Percentiles rank a stretch among this genome's conserved stretches.
These are phyloP conservation scores for Pollachius pollachius DNA, from an alignment of 2,113 vertebrate species.

Conservation along the genomic window DNA sequence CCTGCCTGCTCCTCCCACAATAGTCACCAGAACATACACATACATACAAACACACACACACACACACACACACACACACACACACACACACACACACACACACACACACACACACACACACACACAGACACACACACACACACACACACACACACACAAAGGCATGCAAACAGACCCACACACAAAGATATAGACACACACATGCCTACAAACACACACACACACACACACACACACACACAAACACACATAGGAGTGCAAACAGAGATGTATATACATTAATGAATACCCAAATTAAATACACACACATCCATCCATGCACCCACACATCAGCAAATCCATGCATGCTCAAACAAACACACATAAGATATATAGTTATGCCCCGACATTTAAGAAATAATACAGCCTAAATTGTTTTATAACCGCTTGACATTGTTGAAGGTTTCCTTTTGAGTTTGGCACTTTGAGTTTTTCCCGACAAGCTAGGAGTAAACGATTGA, in stretches of 20 bases:
- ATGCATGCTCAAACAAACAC: not conserved
- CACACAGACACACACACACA: too few species aligned
- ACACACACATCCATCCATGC: slow-evolving; percentile 33
- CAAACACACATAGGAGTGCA: not conserved
- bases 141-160: not conserved
- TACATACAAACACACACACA: slow-evolving; percentile 6
- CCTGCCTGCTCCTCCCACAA: slow-evolving; percentile 48
- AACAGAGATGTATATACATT: not conserved
- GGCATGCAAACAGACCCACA: too few species aligned
- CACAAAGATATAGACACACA: not conserved
- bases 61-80: slow-evolving; percentile 10
- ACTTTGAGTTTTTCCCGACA: too few species aligned
- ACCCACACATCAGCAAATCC: slow-evolving; percentile 28
- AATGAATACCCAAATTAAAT: slow-evolving; percentile 13
- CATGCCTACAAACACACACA: not conserved
- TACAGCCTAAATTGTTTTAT: too few species aligned
- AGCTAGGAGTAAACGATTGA: too few species aligned
- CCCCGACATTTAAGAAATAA: too few species aligned
- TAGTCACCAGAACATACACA: slow-evolving; percentile 30
- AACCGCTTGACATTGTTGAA: too few species aligned
- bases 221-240: slow-evolving; percentile 19
- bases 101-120: too few species aligned
- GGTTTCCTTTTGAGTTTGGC: too few species aligned
- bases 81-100: not conserved
- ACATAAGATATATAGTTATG: not conserved